phyloP scores from a whole-genome alignment of 2,888 invertebrate genomes.

The Lamellibrachia columna region DNA sequence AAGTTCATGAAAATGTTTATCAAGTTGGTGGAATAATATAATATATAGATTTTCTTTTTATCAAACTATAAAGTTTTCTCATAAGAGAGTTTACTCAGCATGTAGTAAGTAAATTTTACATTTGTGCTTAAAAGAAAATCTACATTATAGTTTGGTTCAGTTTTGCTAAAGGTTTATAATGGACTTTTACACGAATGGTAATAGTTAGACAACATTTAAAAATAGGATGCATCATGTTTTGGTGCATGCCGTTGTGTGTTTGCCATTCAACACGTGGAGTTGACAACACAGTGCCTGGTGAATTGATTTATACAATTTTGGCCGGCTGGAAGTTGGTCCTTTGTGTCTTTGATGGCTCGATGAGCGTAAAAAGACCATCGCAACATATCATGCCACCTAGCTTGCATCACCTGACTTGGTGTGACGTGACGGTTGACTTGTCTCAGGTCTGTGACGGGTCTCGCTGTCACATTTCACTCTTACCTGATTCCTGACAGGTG shows the following conservation, averaged over 20 bases:
- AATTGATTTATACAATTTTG: not conserved
- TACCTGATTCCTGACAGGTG: not conserved
- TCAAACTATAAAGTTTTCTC: too few species aligned
- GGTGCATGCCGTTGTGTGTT: not conserved
- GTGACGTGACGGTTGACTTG: not conserved
- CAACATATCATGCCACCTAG: not conserved
- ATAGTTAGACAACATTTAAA: too few species aligned
- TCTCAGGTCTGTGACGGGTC: not conserved
- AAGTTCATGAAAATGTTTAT: too few species aligned
- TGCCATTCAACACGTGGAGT: not conserved
- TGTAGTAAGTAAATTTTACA: too few species aligned
- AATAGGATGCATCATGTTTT: too few species aligned
- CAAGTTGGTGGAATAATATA: too few species aligned
- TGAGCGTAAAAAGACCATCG: not conserved
- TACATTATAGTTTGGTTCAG: too few species aligned
- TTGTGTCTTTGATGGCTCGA: conserved; percentile 7
- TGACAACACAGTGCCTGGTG: not conserved
- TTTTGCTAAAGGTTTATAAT: too few species aligned
- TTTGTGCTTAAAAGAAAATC: too few species aligned
- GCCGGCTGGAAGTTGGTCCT: not conserved
- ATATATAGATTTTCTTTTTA: too few species aligned
- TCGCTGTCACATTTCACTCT: not conserved
- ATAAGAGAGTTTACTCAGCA: too few species aligned
- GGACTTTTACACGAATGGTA: too few species aligned
- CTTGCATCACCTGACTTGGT: not conserved